A percentile compares a stretch with the other conserved stretches of the same genome.
These are phyloP conservation scores for Hirtodrosophila histrioides DNA, from an alignment of 2,888 invertebrate species.

Conservation along the genomic window DNA sequence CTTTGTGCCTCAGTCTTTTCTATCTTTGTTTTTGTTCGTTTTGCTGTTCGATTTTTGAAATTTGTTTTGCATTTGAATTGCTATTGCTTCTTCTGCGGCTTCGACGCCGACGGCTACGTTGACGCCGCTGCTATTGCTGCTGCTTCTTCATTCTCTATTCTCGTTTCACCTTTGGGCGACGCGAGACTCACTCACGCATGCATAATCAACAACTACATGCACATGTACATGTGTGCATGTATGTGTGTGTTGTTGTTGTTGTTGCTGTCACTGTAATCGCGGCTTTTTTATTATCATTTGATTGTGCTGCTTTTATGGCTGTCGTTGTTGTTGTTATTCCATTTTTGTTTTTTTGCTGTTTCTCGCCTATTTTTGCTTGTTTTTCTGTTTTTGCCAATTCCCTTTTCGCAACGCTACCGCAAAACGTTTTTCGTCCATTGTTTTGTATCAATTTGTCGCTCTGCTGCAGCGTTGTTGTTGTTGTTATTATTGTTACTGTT, in stretches of 20 bases:
- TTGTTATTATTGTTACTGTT: conserved; percentile 19
- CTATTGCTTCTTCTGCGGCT: conserved; percentile 72
- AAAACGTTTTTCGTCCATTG: conserved; percentile 30
- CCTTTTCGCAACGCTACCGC: conserved; percentile 46
- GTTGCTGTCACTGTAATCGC: conserved; percentile 57
- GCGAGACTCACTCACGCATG: conserved; percentile 68
- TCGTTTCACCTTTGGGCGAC: conserved; percentile 68
- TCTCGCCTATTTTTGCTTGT: conserved; percentile 68
- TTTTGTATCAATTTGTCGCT: conserved; percentile 26
- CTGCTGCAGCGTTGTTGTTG: conserved; percentile 8
- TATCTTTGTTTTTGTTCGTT: conserved; percentile 29
- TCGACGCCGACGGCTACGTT: conserved; percentile 27
- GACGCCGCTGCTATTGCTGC: conserved; percentile 7
- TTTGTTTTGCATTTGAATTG: conserved; percentile 82
- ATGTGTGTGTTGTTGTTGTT: conserved; percentile 22
- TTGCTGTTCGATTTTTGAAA: conserved; percentile 70
- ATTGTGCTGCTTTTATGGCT: conserved; percentile 75
- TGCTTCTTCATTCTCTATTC: conserved; percentile 45
- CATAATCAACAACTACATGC: conserved; percentile 65
- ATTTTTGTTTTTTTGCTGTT: conserved; percentile 51
- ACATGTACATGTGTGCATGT: conserved; percentile 15
- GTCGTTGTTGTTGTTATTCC: conserved; percentile 45
- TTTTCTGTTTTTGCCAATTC: conserved; percentile 63
- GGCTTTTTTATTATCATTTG: conserved; percentile 79
- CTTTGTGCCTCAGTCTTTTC: conserved; percentile 26